Evolutionary conservation across 2,113 vertebrate species (phyloP), one percentile per base, ranked within the genome.

Genomic region (Butastur rufipennis): DNA sequence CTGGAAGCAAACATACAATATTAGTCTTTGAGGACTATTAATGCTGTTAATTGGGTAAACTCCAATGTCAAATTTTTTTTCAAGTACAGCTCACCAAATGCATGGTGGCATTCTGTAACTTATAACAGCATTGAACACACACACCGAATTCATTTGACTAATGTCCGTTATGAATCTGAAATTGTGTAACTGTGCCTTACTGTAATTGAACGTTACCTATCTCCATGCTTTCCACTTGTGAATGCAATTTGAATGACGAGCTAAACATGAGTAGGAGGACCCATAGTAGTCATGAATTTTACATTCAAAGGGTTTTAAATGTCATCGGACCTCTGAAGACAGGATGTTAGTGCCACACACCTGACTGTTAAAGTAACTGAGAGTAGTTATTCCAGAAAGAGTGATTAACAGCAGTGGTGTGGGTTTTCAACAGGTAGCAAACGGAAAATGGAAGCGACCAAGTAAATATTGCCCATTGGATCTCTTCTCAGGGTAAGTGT

Each of bases 391-490:
- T 79, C 5, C 71, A 74, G 50, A 12, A n/a, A 4, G 15, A 32
- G 48, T 8, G 22, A 56, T 6, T 86, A 52, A 95, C 74, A 50
- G 53, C 40, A 52, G 38, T 50, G 50, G 36, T 96, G 58, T 63
- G 86, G 92, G 12, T 88, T 97, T 90, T 97, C 90, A 67, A 73
- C 96, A 99, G 99, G 98, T 99, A 88, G 98, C 99, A 32, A 99
- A 98, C 1, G 99, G 99, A 72, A 99, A 99, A 91, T 99, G 99
- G 99, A 99, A 99, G 97, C 98, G 98, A 91, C 98, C 98, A 61
- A 99, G 99, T 94, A 98, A 98, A 97, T 99, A 99, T 66, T 99
- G 99, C 94, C 99, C 99, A 1, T 97, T 99, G 11, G 99, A 99
- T 97, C 98, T 99, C 95, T 99, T 99, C 98, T 99, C 99, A 95